Conservation (phyloP, 2,888 invertebrate species). For the Platycheirus albimanus region DNA sequence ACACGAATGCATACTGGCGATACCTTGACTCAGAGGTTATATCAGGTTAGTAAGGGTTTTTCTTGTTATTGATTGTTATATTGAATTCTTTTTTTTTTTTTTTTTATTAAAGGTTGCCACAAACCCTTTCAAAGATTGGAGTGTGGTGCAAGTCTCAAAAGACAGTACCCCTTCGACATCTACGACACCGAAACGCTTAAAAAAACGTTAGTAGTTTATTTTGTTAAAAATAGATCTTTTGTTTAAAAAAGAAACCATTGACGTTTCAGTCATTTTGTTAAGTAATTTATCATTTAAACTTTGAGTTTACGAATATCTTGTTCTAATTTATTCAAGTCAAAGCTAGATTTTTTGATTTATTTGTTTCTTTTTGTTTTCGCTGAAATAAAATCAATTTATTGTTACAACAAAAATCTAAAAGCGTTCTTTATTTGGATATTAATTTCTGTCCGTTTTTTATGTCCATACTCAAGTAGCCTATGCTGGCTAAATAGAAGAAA, state of each 20-base stretch:
- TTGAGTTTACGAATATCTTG: too few relatives aligned
- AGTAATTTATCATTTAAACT: conserved; percentile 20
- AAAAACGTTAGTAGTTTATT: conserved; percentile 81
- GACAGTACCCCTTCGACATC: conserved; percentile 80
- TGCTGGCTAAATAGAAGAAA: not conserved
- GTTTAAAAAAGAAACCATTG: not conserved
- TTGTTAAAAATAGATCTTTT: too few relatives aligned
- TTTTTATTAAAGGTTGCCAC: conserved; percentile 84
- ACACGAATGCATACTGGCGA: conserved; percentile 87
- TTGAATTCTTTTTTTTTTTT: conserved; percentile 67
- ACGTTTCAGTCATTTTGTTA: not conserved
- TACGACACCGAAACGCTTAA: conserved; percentile 80
- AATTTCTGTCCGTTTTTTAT: conserved; percentile 19
- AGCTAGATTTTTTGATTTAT: conserved; percentile 45
- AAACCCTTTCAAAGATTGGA: conserved; percentile 88
- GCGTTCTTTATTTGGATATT: conserved; percentile 69
- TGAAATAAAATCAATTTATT: conserved; percentile 73
- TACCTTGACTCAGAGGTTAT: conserved; percentile 86
- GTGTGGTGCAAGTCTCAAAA: conserved; percentile 78
- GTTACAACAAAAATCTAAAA: conserved; percentile 73
- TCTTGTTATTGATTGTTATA: not conserved
- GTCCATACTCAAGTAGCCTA: not conserved
- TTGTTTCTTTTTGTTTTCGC: conserved; percentile 43
- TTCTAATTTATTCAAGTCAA: conserved; percentile 29
- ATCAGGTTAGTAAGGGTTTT: conserved; percentile 83